phyloP scores from a whole-genome alignment of 2,113 vertebrate species.

The Ictalurus punctatus region DNA sequence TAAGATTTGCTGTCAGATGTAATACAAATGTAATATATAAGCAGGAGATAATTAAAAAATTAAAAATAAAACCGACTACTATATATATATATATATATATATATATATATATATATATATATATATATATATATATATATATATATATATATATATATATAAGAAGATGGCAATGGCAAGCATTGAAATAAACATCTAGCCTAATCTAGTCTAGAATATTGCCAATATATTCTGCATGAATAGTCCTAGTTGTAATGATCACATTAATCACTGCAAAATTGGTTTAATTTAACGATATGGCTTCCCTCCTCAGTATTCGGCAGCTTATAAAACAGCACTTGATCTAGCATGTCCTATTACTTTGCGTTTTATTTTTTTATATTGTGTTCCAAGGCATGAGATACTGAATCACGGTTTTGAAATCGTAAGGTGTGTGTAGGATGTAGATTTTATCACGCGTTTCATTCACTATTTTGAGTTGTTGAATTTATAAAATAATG shows the following conservation, averaged over 20 bases:
- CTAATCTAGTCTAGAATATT: neutral
- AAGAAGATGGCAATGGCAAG: neutral
- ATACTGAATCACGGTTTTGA: neutral
- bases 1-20: neutral
- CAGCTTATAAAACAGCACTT: neutral
- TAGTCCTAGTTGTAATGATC: neutral
- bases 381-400: neutral
- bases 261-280: neutral
- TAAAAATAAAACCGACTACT: neutral
- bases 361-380: neutral
- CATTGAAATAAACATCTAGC: neutral
- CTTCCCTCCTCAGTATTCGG: too few species aligned
- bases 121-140: too few species aligned
- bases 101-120: too few species aligned
- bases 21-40: neutral
- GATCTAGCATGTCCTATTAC: neutral
- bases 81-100: neutral
- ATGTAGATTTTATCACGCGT: too few species aligned
- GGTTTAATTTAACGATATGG: neutral
- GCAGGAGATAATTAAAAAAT: neutral
- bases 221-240: neutral
- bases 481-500: too few species aligned
- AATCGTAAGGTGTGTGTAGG: neutral
- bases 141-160: too few species aligned
- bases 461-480: too few species aligned